phyloP scores from a whole-genome alignment of 2,113 vertebrate species.

The Oncorhynchus gorbuscha region DNA sequence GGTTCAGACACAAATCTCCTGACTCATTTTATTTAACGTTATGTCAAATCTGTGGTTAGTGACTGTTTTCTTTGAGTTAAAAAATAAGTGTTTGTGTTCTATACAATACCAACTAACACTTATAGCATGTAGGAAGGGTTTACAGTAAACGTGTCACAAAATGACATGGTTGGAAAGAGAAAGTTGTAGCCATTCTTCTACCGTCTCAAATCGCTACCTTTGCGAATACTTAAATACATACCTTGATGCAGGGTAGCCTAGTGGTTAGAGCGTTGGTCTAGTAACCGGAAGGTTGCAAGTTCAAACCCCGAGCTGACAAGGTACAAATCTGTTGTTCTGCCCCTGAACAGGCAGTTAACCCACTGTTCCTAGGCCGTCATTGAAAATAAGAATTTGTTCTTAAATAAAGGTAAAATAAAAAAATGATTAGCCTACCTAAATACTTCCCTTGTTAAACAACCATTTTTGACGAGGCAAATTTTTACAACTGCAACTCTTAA shows the following conservation, averaged over 20 bases:
- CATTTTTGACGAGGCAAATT: background rate
- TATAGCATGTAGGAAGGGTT: constrained; percentile 42
- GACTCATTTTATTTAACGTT: background rate
- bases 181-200: constrained; percentile 49
- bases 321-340: too few species aligned
- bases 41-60: background rate
- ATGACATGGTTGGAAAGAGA: constrained; percentile 58
- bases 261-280: too few species aligned
- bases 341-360: too few species aligned
- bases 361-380: too few species aligned
- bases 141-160: constrained; percentile 58
- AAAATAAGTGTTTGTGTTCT: constrained; percentile 16
- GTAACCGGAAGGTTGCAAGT: too few species aligned
- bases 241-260: background rate
- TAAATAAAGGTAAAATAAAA: too few species aligned
- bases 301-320: too few species aligned
- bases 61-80: background rate
- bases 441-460: constrained; percentile 26
- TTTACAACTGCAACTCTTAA: background rate
- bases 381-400: too few species aligned
- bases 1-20: background rate
- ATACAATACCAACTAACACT: constrained; percentile 49
- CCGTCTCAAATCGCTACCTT: constrained; percentile 29
- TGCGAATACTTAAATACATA: constrained; percentile 41
- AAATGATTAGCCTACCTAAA: constrained; percentile 12